Conservation (phyloP, 1,140 invertebrate genomes). For the Trichomalopsis sarcophagae region DNA sequence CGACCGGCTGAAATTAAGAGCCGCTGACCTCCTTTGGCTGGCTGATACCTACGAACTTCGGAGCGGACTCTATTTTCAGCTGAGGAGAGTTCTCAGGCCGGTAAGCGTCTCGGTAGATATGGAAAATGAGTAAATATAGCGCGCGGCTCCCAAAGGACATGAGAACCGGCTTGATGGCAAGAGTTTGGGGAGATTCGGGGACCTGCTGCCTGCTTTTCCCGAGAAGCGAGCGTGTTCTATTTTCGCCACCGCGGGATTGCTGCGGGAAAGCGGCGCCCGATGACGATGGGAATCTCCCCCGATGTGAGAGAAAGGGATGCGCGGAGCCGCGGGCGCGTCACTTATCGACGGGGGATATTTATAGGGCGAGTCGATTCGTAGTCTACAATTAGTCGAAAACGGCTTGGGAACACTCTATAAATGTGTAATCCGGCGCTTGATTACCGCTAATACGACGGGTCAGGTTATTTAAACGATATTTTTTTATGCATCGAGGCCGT, state of each 20-base stretch:
- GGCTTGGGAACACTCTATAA: too few relatives aligned
- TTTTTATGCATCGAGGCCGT: neutral
- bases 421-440: neutral
- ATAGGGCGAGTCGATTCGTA: neutral
- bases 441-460: neutral
- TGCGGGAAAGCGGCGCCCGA: too few relatives aligned
- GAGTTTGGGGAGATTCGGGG: neutral
- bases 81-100: too few relatives aligned
- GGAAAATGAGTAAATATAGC: too few relatives aligned
- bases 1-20: neutral
- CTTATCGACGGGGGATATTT: neutral
- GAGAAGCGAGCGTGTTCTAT: too few relatives aligned
- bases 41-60: too few relatives aligned
- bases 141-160: neutral
- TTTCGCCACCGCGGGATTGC: too few relatives aligned
- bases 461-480: conserved; percentile 16
- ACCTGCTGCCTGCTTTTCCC: neutral
- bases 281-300: neutral
- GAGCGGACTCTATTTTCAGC: too few relatives aligned
- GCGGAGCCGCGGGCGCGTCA: too few relatives aligned
- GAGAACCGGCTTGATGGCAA: conserved; percentile 5
- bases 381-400: conserved; percentile 1
- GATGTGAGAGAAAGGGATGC: too few relatives aligned
- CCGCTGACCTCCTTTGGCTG: neutral
- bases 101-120: too few relatives aligned